Percentiles rank a stretch among this genome's conserved stretches.
These are phyloP conservation scores for Parambassis ranga DNA, from an alignment of 2,797 vertebrate species.

Conservation along the genomic window DNA sequence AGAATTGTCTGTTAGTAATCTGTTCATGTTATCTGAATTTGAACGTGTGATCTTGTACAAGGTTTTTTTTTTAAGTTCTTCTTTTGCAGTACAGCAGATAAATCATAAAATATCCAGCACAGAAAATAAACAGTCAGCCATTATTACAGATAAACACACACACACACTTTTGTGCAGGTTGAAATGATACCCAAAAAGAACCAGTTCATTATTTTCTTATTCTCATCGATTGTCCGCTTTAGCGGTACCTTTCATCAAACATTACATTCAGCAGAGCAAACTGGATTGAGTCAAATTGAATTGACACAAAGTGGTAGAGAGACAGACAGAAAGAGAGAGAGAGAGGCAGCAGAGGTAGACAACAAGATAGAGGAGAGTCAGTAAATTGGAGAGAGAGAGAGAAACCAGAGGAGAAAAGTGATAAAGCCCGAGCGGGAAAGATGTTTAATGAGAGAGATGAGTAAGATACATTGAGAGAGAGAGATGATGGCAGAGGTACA, in stretches of 20 bases:
- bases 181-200: background rate
- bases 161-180: background rate
- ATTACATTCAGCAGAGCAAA: background rate
- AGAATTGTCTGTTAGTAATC: background rate
- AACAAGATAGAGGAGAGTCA: background rate
- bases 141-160: background rate
- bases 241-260: background rate
- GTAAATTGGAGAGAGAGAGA: background rate
- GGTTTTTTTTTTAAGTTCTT: background rate
- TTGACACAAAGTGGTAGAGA: background rate
- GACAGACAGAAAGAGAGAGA: background rate
- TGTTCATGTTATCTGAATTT: background rate
- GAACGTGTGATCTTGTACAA: background rate
- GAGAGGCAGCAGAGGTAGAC: background rate
- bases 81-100: background rate
- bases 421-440: background rate
- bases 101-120: background rate
- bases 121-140: background rate
- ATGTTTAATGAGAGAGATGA: conserved; percentile 13
- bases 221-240: background rate
- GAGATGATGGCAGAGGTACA: conserved; percentile 2
- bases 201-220: background rate
- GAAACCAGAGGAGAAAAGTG: background rate
- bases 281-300: conserved; percentile 1
- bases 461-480: conserved; percentile 4